A percentile compares a stretch with the other conserved stretches of the same genome.
These are phyloP conservation scores for Cataglyphis rosenhaueri DNA, from an alignment of 2,888 invertebrate genomes.

Conservation along the genomic window DNA sequence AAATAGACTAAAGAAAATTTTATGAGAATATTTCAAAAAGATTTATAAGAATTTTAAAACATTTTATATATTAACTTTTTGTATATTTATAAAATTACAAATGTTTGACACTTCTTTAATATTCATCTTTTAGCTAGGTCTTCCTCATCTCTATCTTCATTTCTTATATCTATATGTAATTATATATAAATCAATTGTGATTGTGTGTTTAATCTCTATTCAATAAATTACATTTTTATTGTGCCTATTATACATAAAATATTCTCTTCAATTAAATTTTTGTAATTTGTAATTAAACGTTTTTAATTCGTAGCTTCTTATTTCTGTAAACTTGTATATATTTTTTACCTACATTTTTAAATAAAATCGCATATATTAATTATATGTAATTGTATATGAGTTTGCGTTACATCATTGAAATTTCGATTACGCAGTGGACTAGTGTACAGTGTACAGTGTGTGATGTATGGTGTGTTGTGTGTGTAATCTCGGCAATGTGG, in stretches of 20 bases:
- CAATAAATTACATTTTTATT: conserved; percentile 1
- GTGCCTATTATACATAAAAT: background rate
- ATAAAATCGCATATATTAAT: background rate
- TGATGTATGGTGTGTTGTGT: background rate
- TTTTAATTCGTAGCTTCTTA: background rate
- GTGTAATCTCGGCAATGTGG: background rate
- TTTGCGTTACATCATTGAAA: background rate
- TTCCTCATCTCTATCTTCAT: background rate
- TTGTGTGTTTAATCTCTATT: background rate
- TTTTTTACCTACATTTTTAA: background rate
- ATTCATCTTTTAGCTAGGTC: background rate
- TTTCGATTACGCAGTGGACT: background rate
- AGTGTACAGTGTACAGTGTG: background rate
- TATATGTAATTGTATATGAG: background rate
- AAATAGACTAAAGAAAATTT: conserved; percentile 8
- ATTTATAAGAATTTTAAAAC: background rate
- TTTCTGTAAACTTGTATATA: background rate
- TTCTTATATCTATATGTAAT: background rate
- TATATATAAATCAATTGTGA: background rate
- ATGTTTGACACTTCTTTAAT: background rate
- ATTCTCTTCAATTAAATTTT: background rate
- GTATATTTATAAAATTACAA: background rate
- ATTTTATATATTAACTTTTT: background rate
- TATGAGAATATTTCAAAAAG: background rate
- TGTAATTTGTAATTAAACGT: background rate